These are phyloP conservation scores for Tenthredo notha DNA, from an alignment of 2,888 invertebrate species.

Conservation along the genomic window DNA sequence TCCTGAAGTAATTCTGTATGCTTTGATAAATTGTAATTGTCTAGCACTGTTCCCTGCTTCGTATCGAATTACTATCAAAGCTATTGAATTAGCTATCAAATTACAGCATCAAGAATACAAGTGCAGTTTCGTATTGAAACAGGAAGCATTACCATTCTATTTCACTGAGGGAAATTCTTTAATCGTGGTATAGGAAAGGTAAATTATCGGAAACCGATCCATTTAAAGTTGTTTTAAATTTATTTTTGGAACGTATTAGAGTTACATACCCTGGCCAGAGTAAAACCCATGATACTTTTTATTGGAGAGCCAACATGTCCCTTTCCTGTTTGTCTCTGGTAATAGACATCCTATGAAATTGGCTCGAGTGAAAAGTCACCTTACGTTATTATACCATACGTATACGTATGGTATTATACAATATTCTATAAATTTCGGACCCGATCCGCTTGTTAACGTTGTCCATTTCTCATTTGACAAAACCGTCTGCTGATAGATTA, in stretches of 20 bases:
- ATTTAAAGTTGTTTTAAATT: conserved; percentile 5
- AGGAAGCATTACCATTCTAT: neutral
- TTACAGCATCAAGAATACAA: neutral
- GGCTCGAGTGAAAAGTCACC: neutral
- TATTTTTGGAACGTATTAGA: conserved; percentile 17
- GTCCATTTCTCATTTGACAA: conserved; percentile 2
- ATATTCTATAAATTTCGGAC: neutral
- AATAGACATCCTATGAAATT: neutral
- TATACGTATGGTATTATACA: neutral
- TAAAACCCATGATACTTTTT: neutral
- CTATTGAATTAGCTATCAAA: neutral
- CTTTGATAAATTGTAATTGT: neutral
- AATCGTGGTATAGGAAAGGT: neutral
- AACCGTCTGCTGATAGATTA: neutral
- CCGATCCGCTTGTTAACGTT: neutral
- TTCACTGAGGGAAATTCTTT: neutral
- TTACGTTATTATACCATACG: neutral
- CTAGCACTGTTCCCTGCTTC: neutral
- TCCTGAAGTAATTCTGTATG: neutral
- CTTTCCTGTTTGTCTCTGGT: neutral
- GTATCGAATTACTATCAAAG: too few relatives aligned
- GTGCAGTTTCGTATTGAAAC: neutral
- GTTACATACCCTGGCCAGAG: neutral
- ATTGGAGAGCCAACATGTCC: neutral
- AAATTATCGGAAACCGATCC: conserved; percentile 32